Conservation (phyloP, 2,888 invertebrate genomes). For the Pterostichus niger region DNA sequence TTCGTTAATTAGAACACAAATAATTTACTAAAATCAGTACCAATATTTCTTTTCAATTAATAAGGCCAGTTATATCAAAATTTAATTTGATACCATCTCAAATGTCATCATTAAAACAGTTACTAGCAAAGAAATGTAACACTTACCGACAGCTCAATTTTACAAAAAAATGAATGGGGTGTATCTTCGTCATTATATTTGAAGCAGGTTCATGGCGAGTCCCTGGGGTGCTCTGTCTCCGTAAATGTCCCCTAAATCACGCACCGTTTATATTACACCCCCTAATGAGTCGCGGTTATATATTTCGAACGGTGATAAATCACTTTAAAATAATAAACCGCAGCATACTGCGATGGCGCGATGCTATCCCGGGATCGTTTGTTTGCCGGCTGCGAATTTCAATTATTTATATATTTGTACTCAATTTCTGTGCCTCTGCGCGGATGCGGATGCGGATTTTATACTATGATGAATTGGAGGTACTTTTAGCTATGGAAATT, state of each 20-base stretch:
- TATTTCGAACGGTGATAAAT: slow-evolving; percentile 59
- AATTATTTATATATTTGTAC: slow-evolving; percentile 29
- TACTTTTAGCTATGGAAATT: slow-evolving; percentile 13
- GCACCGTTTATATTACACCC: slow-evolving; percentile 58
- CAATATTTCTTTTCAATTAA: background rate
- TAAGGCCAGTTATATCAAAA: background rate
- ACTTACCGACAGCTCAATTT: background rate
- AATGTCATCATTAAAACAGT: background rate
- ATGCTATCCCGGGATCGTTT: background rate
- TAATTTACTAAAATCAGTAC: background rate
- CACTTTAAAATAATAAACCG: slow-evolving; percentile 58
- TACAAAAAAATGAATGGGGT: slow-evolving; percentile 49
- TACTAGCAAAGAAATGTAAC: background rate
- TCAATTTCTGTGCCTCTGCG: background rate
- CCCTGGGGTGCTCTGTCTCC: slow-evolving; percentile 43
- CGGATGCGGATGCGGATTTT: background rate
- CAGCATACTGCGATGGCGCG: slow-evolving; percentile 20
- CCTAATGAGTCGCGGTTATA: slow-evolving; percentile 60
- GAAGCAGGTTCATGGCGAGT: slow-evolving; percentile 38
- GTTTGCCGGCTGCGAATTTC: slow-evolving; percentile 16
- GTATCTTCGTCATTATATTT: slow-evolving; percentile 57
- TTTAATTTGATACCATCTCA: background rate
- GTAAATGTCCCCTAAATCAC: slow-evolving; percentile 61
- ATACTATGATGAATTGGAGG: slow-evolving; percentile 1
- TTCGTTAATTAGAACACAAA: too few species aligned